phyloP scores from a whole-genome alignment of 2,797 vertebrate genomes.

The Phalanger gymnotis region DNA sequence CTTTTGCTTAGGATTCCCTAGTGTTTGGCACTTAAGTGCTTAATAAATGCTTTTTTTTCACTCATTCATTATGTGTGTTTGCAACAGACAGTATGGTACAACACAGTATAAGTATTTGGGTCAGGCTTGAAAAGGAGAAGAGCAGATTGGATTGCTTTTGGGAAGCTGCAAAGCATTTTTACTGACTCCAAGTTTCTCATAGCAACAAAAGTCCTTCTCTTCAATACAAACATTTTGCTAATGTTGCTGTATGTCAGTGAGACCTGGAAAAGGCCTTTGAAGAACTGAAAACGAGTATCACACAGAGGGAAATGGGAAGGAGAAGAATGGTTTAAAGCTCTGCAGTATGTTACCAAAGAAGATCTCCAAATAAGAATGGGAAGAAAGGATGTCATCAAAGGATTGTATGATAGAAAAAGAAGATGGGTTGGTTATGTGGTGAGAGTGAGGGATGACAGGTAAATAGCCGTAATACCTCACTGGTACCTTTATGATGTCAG shows the following conservation, averaged over 20 bases:
- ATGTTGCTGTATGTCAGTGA: not conserved
- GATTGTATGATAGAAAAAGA: not conserved
- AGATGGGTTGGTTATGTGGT: not conserved
- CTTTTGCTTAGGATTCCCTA: not conserved
- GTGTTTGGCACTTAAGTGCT: not conserved
- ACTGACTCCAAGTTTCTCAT: not conserved
- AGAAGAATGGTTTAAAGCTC: not conserved
- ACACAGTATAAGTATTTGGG: not conserved
- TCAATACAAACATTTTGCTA: not conserved
- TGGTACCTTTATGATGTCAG: not conserved
- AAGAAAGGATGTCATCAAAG: not conserved
- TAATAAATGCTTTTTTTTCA: not conserved
- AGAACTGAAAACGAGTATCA: not conserved
- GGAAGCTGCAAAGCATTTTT: not conserved
- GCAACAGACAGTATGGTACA: not conserved
- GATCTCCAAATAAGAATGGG: not conserved
- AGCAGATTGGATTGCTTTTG: not conserved
- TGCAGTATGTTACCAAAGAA: not conserved
- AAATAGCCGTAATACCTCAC: not conserved
- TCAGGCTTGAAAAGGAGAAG: not conserved
- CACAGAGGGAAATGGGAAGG: not conserved
- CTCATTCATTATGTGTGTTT: not conserved
- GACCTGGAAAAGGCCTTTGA: not conserved
- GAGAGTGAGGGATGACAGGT: not conserved
- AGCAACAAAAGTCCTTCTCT: not conserved